Conservation (phyloP, 1,140 invertebrate genomes). For the Drosophila bocqueti region DNA sequence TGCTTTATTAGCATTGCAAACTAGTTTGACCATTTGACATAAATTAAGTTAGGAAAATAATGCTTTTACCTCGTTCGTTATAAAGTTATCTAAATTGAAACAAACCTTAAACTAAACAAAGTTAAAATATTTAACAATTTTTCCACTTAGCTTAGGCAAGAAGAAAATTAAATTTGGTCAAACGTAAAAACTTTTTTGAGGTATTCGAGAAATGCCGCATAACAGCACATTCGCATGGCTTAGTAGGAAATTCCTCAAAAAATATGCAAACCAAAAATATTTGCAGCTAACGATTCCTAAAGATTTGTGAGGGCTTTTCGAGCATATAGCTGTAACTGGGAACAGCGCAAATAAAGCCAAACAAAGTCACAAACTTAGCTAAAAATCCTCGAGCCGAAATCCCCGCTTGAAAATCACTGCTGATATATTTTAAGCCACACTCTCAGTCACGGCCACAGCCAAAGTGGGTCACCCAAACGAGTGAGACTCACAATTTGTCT, state of each 20-base stretch:
- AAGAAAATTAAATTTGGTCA: neutral
- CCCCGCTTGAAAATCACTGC: conserved; percentile 5
- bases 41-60: neutral
- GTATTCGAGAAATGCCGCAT: neutral
- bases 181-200: neutral
- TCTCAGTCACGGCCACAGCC: conserved; percentile 9
- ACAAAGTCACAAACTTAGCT: conserved; percentile 7
- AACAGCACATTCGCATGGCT: neutral
- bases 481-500: conserved; percentile 33
- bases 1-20: too few relatives aligned
- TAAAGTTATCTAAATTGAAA: neutral
- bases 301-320: neutral
- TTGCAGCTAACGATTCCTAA: neutral
- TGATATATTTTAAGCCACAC: conserved; percentile 29
- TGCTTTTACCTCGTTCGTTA: neutral
- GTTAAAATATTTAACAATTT: neutral
- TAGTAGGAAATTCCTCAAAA: neutral
- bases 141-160: too few relatives aligned
- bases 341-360: conserved; percentile 9
- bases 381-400: neutral
- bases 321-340: neutral
- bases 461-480: conserved; percentile 36
- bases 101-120: neutral
- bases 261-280: conserved; percentile 7
- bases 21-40: too few relatives aligned